Conservation (phyloP, 2,888 invertebrate genomes). For the Pammene aurita region DNA sequence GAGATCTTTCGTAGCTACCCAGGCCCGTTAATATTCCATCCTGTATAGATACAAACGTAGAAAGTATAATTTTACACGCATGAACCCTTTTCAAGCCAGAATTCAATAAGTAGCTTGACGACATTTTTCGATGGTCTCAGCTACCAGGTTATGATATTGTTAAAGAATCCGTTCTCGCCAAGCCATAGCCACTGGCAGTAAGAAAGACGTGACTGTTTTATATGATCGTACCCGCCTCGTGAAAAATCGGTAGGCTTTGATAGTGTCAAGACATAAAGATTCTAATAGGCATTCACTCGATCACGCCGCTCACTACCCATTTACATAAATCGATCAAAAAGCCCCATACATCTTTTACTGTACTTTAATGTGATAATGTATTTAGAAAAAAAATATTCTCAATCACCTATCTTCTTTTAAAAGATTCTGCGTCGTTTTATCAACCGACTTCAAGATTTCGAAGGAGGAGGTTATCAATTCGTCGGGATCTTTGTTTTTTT, state of each 20-base stretch:
- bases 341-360: too few species aligned
- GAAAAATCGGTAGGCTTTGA: conserved; percentile 61
- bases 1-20: too few species aligned
- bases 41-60: too few species aligned
- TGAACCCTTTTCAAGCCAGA: conserved; percentile 59
- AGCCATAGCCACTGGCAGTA: conserved; percentile 68
- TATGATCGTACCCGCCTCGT: conserved; percentile 56
- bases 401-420: too few species aligned
- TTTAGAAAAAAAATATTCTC: too few species aligned
- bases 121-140: conserved; percentile 49
- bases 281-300: conserved; percentile 61
- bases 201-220: conserved; percentile 72
- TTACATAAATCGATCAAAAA: neutral
- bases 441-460: too few species aligned
- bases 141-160: conserved; percentile 68
- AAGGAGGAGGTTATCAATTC: too few species aligned
- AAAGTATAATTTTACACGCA: conserved; percentile 54
- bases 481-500: too few species aligned
- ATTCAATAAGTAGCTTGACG: conserved; percentile 61
- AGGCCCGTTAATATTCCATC: too few species aligned
- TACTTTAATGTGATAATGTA: too few species aligned
- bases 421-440: too few species aligned
- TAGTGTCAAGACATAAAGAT: conserved; percentile 63
- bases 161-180: conserved; percentile 57
- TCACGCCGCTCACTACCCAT: conserved; percentile 60